These are phyloP conservation scores for Penaeus monodon DNA, from an alignment of 2,888 invertebrate species.

Conservation along the genomic window DNA sequence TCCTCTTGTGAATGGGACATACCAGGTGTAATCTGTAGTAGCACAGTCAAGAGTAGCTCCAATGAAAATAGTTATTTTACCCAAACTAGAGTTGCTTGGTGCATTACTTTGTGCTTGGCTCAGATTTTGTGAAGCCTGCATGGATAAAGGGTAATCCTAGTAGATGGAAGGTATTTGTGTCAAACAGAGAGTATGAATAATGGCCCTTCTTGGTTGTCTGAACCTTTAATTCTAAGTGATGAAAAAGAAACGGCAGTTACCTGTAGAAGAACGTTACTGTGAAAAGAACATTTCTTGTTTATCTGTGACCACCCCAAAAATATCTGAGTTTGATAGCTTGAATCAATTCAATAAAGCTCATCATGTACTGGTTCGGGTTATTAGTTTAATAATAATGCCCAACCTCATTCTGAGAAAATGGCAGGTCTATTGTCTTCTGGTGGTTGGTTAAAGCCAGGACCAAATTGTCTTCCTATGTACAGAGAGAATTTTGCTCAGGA, in stretches of 20 bases:
- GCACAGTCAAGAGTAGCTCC: conserved; percentile 57
- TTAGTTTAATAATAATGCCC: background rate
- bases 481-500: too few relatives aligned
- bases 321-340: too few relatives aligned
- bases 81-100: conserved; percentile 60
- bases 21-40: conserved; percentile 3
- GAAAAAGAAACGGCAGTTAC: background rate
- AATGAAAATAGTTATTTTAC: conserved; percentile 56
- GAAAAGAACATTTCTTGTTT: background rate
- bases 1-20: background rate
- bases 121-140: conserved; percentile 41
- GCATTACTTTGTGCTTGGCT: conserved; percentile 52
- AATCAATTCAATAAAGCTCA: background rate
- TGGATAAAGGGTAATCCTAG: conserved; percentile 60
- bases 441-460: background rate
- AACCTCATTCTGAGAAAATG: background rate
- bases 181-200: conserved; percentile 39
- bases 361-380: too few relatives aligned
- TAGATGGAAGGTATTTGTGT: conserved; percentile 48
- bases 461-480: background rate
- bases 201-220: conserved; percentile 27
- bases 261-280: background rate
- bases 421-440: conserved; percentile 1
- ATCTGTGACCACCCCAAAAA: background rate
- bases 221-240: background rate